Conservation (phyloP, 2,113 vertebrate species). For the Odontesthes bonariensis region DNA sequence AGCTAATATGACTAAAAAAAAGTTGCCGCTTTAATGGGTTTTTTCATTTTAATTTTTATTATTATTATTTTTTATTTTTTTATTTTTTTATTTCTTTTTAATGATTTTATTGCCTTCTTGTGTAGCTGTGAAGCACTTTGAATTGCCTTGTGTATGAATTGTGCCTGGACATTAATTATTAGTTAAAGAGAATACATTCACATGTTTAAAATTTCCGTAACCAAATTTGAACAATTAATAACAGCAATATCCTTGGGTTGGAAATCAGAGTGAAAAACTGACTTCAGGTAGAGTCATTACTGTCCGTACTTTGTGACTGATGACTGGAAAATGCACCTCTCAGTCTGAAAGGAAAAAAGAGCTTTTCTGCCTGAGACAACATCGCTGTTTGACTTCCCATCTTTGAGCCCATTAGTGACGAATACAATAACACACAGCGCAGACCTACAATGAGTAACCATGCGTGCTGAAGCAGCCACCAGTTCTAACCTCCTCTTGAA, state of each 20-base stretch:
- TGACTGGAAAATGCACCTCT: constrained; percentile 1
- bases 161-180: no score
- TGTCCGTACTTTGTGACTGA: not conserved
- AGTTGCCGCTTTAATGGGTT: no score
- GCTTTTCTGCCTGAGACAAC: not conserved
- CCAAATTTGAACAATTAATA: not conserved
- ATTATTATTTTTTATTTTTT: no score
- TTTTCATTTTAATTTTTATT: no score
- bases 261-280: not conserved
- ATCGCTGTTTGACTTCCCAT: constrained; percentile 21
- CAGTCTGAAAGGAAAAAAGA: not conserved
- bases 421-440: constrained; percentile 2
- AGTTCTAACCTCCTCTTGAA: constrained; percentile 19
- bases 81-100: no score
- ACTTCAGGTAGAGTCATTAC: not conserved
- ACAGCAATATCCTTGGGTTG: not conserved
- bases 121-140: no score
- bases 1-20: no score
- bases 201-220: no score
- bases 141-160: no score
- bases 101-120: no score
- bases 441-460: not conserved
- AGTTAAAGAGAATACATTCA: no score
- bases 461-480: constrained; percentile 12
- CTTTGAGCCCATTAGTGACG: constrained; percentile 27